Evolutionary conservation across 1,140 invertebrate species (phyloP).

Genomic region (Trachelipus rathkii): DNA sequence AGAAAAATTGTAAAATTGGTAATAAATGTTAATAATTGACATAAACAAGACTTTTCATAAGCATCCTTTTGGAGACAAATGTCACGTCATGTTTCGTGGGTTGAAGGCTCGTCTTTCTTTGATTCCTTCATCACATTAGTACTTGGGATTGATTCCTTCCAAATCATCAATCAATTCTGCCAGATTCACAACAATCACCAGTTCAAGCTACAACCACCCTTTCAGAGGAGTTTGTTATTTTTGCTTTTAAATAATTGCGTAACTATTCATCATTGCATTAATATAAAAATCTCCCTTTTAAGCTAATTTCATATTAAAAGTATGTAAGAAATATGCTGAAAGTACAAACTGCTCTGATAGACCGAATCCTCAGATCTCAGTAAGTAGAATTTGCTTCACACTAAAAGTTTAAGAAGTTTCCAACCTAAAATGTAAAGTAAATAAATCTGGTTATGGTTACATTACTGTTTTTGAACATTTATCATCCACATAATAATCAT

Average conservation of each 20-base stretch:
- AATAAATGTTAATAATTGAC: constrained; percentile 9
- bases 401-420: background rate
- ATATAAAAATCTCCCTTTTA: no score
- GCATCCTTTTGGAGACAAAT: constrained; percentile 2
- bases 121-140: constrained; percentile 8
- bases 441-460: constrained; percentile 5
- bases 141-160: background rate
- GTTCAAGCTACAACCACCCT: background rate
- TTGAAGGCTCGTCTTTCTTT: background rate
- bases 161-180: no score
- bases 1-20: constrained; percentile 8
- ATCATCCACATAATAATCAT: background rate
- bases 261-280: no score
- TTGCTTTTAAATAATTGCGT: background rate
- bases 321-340: no score
- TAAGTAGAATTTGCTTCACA: constrained; percentile 10
- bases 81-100: background rate
- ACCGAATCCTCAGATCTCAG: background rate
- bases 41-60: background rate
- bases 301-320: no score
- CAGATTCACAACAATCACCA: constrained; percentile 1
- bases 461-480: background rate
- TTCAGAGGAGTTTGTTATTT: background rate
- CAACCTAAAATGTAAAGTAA: background rate
- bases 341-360: background rate